These are phyloP conservation scores for Paragorgia papillata DNA, from an alignment of 92 coral and sea anemone genomes.

Conservation along the genomic window DNA sequence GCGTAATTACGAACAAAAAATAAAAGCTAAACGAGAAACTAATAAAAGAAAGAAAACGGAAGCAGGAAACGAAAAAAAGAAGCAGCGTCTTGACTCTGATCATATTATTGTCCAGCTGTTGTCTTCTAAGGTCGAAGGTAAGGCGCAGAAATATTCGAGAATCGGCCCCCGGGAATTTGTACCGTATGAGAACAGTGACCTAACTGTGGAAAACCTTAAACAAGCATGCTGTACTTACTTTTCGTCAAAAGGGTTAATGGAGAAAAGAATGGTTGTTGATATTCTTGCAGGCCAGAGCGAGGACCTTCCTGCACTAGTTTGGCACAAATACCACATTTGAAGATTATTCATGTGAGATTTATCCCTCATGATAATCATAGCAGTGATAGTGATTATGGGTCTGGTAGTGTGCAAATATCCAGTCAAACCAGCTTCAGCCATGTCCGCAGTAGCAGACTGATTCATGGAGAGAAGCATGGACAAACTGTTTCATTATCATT, in stretches of 20 bases:
- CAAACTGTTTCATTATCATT: not conserved
- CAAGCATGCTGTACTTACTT: constrained; percentile 38
- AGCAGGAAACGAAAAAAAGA: constrained; percentile 6
- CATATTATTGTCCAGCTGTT: constrained; percentile 10
- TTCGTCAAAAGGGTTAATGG: constrained; percentile 25
- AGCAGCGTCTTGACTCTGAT: constrained; percentile 21
- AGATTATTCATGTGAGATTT: constrained; percentile 9
- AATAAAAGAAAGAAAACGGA: constrained; percentile 3
- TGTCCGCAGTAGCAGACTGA: not conserved
- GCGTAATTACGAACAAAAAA: not conserved
- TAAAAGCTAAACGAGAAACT: not conserved
- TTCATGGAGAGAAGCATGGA: not conserved
- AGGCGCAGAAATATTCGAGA: constrained; percentile 20
- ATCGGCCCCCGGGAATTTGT: constrained; percentile 9
- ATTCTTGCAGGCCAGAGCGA: constrained; percentile 36
- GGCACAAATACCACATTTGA: constrained; percentile 36
- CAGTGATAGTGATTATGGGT: constrained; percentile 20
- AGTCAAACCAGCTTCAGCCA: constrained; percentile 4
- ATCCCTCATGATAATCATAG: not conserved
- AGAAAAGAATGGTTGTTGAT: constrained; percentile 31
- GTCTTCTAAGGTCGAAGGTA: constrained; percentile 15
- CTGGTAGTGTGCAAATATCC: constrained; percentile 1
- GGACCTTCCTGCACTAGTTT: constrained; percentile 28
- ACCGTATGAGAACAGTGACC: not conserved
- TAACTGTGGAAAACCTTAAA: constrained; percentile 1